These are phyloP conservation scores for Therioaphis trifolii DNA, from an alignment of 2,888 invertebrate genomes.

Conservation along the genomic window DNA sequence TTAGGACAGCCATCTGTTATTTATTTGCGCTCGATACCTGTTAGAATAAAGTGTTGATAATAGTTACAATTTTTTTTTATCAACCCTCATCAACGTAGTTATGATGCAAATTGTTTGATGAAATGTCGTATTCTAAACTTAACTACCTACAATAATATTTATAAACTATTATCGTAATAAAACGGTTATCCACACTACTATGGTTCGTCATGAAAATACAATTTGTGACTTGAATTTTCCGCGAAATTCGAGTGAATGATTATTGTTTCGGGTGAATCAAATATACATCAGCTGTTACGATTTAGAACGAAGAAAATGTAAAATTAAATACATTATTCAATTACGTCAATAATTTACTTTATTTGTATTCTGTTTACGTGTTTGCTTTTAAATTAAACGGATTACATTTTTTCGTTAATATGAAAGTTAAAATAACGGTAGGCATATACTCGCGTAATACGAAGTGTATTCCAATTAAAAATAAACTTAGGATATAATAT, in stretches of 20 bases:
- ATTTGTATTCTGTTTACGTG: neutral
- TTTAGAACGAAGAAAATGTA: neutral
- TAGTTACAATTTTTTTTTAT: neutral
- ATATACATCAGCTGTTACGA: neutral
- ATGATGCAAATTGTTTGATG: no score
- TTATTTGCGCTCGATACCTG: neutral
- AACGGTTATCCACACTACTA: no score
- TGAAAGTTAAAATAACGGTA: constrained; percentile 3
- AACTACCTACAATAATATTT: no score
- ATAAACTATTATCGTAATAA: no score
- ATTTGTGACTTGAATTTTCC: neutral
- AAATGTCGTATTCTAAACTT: no score
- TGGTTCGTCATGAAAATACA: no score
- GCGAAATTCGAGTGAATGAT: neutral
- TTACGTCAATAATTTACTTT: neutral
- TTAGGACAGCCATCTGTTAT: neutral
- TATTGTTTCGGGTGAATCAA: neutral
- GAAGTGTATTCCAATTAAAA: neutral
- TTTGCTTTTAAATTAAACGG: constrained; percentile 13
- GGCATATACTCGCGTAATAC: neutral
- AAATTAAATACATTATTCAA: neutral
- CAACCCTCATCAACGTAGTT: no score
- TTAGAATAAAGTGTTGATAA: neutral
- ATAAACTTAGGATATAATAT: neutral
- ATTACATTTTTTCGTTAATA: constrained; percentile 10